Base-by-base conservation (phyloP, 1,140 invertebrate species). In the Probaryconus sp. region DNA sequence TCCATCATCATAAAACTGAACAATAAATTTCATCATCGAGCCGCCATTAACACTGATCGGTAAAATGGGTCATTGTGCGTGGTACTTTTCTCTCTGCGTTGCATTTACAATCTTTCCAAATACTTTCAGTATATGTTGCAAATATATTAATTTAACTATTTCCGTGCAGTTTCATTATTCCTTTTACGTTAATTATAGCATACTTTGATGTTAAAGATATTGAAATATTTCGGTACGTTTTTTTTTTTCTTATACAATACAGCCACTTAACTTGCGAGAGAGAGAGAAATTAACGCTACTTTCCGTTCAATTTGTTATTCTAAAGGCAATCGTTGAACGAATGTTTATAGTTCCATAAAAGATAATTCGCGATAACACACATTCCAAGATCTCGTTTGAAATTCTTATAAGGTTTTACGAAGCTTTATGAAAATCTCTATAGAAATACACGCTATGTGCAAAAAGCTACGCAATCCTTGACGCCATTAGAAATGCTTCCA, bases 21-120 rank as follows among this genome's bases (percentile, higher is more conserved):
- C 58, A 43, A 50, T 63, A 55, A 71, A 71, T 63, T 63, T 50
- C 35, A 16, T 63, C 50, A 64, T 64, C 45, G 40, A 13, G 17
- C 50, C 2, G 35, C 31, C 18, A 70, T 70, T 64, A 71, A 64
- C 58, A 71, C 68, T 71, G 31, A 71, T 56, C 35, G 56, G 55
- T 56, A 63, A 63, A 63, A n/a, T 35, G 2, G 9, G 31, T 70
- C 35, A 47, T 50, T 48, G 40, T 47, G 42, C 48, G 47, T 35
- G 38, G 50, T 63, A 56, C 42, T 56, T 56, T 63, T 10, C 42
- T 68, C 11, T 21, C 5, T 53, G 47, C 10, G 20, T 38, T 30
- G 38, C 58, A 35, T 55, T 64, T 43, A 71, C 35, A 50, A 37
- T 45, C 56, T 28, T 18, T n/a, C 16, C 58, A 31, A 55, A 37